Evolutionary conservation across 1,140 invertebrate species (phyloP), one percentile per base, ranked within the genome.

Genomic region (Polyergus mexicanus): DNA sequence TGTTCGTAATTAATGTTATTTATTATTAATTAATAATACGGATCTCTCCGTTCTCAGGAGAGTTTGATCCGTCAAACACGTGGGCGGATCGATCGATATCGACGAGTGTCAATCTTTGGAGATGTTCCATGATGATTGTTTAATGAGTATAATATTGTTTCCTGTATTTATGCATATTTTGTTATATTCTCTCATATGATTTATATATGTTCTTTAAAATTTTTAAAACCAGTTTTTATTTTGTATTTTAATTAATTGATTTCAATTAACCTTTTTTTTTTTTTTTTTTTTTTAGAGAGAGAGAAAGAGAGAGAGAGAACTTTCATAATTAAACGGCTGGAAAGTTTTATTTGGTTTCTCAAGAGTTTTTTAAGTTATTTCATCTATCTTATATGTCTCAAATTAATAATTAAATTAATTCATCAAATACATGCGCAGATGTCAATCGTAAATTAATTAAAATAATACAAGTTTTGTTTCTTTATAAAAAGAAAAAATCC

Each of bases 1-100:
- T 74, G 38, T 83, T 81, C 35, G 13, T 72, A 58, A 69, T 69
- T 41, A 81, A 72, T 16, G 11, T 72, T 74, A 58, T 83, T 72
- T 74, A 58, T 83, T 47, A 69, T 54, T 51, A 72, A 35, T 81
- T 54, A 41, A 47, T 62, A 32, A 72, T 72, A 60, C 28, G 38
- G 44, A 56, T 25, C 66, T 16, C 54, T n/a, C 47, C 19, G 47
- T 71, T 13, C 25, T 71, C 25, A 13, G 28, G 8, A 47, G 32
- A 62, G 25, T 35, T 74, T 41, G 54, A 74, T 74, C 68, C 54
- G 13, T 81, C 51, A 44, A 35, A 44, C 13, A 54, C 19, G 38
- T 66, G n/a, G 16, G 66, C 4, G 28, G 63, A 69, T 80, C 62
- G 16, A 68, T 54, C 7, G 28, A 77, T 71, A 38, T 81, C 66